Conservation (phyloP, 2,797 vertebrate species). For the Gymnocypris eckloni region DNA sequence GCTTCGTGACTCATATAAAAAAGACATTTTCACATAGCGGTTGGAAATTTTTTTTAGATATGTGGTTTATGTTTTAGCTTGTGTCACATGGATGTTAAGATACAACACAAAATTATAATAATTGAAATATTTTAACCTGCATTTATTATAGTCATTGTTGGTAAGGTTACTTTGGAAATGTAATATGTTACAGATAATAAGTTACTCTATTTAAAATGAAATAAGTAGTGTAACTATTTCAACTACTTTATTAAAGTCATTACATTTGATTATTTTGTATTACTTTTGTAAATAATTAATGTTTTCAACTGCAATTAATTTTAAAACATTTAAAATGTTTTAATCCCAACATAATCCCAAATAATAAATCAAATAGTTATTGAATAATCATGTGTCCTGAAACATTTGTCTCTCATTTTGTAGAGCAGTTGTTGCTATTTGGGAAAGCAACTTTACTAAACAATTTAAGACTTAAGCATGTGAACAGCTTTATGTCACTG, state of each 20-base stretch:
- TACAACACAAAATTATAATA: background rate
- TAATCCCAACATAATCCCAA: too few relatives aligned
- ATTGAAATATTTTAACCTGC: background rate
- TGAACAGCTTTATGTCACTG: too few relatives aligned
- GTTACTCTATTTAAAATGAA: too few relatives aligned
- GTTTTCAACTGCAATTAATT: background rate
- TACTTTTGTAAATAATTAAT: background rate
- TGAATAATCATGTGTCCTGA: background rate
- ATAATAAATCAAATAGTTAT: background rate
- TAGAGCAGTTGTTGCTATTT: background rate
- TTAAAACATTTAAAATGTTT: background rate
- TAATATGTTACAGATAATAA: too few relatives aligned
- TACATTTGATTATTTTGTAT: background rate
- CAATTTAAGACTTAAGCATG: too few relatives aligned
- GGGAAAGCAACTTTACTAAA: background rate
- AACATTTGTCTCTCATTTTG: background rate
- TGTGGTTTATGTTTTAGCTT: background rate
- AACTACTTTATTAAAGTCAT: background rate
- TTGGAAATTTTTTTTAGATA: background rate
- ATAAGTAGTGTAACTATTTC: background rate
- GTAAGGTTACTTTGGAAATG: background rate
- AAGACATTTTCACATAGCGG: background rate
- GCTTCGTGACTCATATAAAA: constrained; percentile 15
- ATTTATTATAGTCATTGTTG: background rate
- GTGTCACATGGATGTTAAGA: background rate